Evolutionary conservation across 35 echinoderm and acorn worm species (phyloP), one percentile per base, ranked within the genome.

Genomic region (Lytechinus variegatus): DNA sequence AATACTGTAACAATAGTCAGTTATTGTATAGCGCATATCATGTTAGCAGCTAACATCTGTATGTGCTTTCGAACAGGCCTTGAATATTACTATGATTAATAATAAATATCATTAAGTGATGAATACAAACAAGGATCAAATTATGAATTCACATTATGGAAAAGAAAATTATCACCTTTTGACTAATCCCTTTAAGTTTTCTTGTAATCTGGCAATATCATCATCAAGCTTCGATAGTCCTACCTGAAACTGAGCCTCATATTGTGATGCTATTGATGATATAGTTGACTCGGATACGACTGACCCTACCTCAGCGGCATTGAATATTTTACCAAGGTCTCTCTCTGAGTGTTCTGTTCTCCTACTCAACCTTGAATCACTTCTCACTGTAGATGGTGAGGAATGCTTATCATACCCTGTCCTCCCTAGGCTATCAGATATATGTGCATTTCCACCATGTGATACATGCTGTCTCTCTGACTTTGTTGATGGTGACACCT

Each of bases 201-300:
- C 56, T 95, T 98, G 97, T 10, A 98, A 52, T 87, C 95, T 95
- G 11, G 96, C 95, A 89, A 98, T 98, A 86, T 98, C 96, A 3
- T 95, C 87, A 90, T 98, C 97, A 52, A 98, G 94, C 52, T 96
- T 97, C 19, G 93, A 95, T 2, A 98, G 92, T 21, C 97, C 97
- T 16, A 96, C 86, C 52, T 98, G 97, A 86, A 98, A 98, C 96
- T 97, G 97, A 28, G 95, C 95, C 71, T 98, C 97, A 95, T 96
- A 97, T 52, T 96, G 95, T 58, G 97, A 95, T 10, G 97, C 97
- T 19, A 98, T 91, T 4, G 97, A 96, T n/a, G 97, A 98, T n/a
- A 94, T 55, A 19, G 96, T 98, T 5, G 97, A 98, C 24, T 95
- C 95, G 28, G 95, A 97, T 19, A 93, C 94, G 10, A 56, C 52